Percentiles rank a stretch among this genome's conserved stretches.
These are phyloP conservation scores for Parauchenoglanis punctatus DNA, from an alignment of 2,797 vertebrate species.

Conservation along the genomic window DNA sequence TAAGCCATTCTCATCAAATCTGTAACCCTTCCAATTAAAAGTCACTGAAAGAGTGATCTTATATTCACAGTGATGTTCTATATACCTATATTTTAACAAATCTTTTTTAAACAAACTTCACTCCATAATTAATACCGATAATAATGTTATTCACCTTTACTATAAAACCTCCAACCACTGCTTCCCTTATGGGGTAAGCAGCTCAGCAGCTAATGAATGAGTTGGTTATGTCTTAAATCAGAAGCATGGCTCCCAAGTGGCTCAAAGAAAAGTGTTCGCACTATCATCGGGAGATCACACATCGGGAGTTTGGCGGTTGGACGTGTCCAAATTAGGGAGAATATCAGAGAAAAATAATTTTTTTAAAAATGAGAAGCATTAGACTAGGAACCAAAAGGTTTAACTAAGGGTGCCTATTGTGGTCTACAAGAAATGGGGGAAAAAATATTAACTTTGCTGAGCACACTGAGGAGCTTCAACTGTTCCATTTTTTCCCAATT, in stretches of 20 bases:
- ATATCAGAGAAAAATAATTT: too few relatives aligned
- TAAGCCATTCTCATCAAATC: neutral
- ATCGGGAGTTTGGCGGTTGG: too few relatives aligned
- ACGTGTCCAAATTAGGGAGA: too few relatives aligned
- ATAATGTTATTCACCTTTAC: neutral
- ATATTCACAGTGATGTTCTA: neutral
- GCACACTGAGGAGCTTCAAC: neutral
- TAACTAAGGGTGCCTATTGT: neutral
- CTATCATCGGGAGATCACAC: too few relatives aligned
- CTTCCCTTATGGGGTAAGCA: neutral
- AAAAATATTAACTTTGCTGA: neutral
- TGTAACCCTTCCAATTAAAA: slow-evolving; percentile 7
- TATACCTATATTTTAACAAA: neutral
- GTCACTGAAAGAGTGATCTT: neutral
- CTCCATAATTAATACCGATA: neutral
- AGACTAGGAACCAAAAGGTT: neutral
- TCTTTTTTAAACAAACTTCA: neutral
- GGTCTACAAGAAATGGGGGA: neutral
- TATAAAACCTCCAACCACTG: neutral
- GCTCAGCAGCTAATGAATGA: neutral
- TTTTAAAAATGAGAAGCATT: neutral
- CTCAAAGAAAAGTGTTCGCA: too few relatives aligned
- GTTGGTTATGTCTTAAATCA: neutral
- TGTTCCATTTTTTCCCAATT: neutral
- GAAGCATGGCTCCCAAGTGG: neutral